Percentiles rank a stretch among this genome's conserved stretches.
These are phyloP conservation scores for Bombus polaris DNA, from an alignment of 1,140 invertebrate species.

Conservation along the genomic window DNA sequence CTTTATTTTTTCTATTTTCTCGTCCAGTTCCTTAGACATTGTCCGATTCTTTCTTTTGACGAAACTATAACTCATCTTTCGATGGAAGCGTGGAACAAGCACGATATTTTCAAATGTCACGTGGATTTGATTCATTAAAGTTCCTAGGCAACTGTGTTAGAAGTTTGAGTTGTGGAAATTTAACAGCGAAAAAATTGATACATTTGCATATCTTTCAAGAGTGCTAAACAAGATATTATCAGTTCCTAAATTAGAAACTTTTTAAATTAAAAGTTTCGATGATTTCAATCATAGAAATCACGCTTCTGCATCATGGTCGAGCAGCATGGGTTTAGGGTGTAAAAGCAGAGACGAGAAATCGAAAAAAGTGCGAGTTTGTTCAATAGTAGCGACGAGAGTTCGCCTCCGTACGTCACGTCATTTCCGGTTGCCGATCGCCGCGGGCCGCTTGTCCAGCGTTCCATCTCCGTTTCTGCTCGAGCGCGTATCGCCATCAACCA, in stretches of 20 bases:
- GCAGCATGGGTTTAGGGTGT: not conserved
- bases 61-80: not conserved
- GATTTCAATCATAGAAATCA: too few species aligned
- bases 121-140: not conserved
- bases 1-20: not conserved
- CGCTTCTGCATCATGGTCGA: too few species aligned
- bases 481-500: constrained; percentile 1
- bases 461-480: constrained; percentile 36
- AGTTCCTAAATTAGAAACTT: too few species aligned
- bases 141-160: not conserved
- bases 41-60: not conserved
- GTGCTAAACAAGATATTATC: too few species aligned
- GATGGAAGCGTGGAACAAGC: not conserved
- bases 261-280: too few species aligned
- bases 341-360: not conserved
- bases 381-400: not conserved
- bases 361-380: not conserved
- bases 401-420: constrained; percentile 21
- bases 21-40: not conserved
- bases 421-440: constrained; percentile 57
- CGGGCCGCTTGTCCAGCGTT: constrained; percentile 20
- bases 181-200: too few species aligned
- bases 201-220: too few species aligned
- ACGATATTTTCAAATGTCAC: not conserved
- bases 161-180: too few species aligned